A percentile compares a stretch with the other conserved stretches of the same genome.
Evolutionary conservation across 2,113 vertebrate genomes (phyloP).

Genomic region (Helogale parvula): DNA sequence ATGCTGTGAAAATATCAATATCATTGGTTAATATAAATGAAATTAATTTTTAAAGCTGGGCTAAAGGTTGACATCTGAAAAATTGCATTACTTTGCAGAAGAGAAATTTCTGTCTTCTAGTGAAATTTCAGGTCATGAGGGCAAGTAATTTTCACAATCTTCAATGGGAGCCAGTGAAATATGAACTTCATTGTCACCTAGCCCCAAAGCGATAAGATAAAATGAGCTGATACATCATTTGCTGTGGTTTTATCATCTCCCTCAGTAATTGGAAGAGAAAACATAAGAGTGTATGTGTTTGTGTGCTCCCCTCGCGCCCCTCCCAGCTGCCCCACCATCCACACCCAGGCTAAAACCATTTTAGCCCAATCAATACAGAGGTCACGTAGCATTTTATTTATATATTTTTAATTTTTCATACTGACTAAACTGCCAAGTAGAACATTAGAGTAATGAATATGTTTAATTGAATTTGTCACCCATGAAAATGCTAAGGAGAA

Average conservation of each 20-base stretch:
- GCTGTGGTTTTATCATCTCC: constrained; percentile 92
- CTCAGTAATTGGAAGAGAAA: constrained; percentile 91
- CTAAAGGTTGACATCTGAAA: constrained; percentile 94
- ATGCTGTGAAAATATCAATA: constrained; percentile 93
- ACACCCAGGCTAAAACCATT: constrained; percentile 83
- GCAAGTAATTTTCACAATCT: constrained; percentile 93
- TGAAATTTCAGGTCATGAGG: constrained; percentile 93
- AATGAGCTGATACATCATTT: constrained; percentile 95
- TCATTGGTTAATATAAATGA: constrained; percentile 95
- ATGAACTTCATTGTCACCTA: constrained; percentile 94
- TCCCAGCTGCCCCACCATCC: constrained; percentile 80
- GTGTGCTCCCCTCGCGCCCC: constrained; percentile 62
- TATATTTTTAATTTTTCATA: constrained; percentile 85
- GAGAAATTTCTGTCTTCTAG: constrained; percentile 92
- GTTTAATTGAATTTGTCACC: constrained; percentile 90
- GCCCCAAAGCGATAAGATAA: constrained; percentile 92
- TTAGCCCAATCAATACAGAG: constrained; percentile 88
- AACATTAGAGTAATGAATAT: constrained; percentile 89
- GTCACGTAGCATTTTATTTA: constrained; percentile 87
- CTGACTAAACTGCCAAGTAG: constrained; percentile 82
- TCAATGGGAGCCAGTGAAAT: constrained; percentile 93
- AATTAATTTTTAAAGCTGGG: constrained; percentile 94
- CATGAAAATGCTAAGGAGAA: constrained; percentile 83
- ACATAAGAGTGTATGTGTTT: constrained; percentile 84
- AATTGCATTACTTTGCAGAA: constrained; percentile 94